A percentile compares a stretch with the other conserved stretches of the same genome.
Evolutionary conservation across 2,797 vertebrate genomes (phyloP).

Genomic region (Rhadinocentrus ornatus): DNA sequence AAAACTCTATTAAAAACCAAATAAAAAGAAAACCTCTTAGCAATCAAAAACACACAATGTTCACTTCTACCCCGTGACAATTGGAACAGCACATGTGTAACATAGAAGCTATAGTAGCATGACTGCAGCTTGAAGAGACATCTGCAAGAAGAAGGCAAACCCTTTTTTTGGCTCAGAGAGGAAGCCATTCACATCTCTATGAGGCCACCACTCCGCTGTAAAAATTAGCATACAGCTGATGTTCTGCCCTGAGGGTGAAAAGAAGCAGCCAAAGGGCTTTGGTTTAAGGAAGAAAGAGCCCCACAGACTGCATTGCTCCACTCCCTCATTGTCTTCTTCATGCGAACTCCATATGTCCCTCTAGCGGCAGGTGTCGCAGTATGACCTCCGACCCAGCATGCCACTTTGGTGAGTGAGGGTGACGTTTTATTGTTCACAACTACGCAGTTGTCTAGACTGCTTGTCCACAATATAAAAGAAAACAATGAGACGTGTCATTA

Average conservation of each 20-base stretch:
- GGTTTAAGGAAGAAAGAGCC: constrained; percentile 51
- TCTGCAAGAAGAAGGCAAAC: constrained; percentile 42
- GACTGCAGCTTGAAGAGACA: constrained; percentile 34
- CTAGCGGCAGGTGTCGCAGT: constrained; percentile 80
- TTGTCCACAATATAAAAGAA: constrained; percentile 40
- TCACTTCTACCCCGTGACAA: too few relatives aligned
- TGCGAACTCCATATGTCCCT: constrained; percentile 76
- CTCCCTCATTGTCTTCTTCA: constrained; percentile 68
- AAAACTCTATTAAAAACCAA: too few relatives aligned
- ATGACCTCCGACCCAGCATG: constrained; percentile 72
- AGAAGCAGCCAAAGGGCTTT: constrained; percentile 61
- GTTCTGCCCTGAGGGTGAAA: constrained; percentile 63
- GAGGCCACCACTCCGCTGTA: constrained; percentile 28
- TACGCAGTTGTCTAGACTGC: constrained; percentile 73
- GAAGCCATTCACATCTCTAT: constrained; percentile 31
- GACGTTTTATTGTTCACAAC: constrained; percentile 62
- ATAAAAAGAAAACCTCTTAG: too few relatives aligned
- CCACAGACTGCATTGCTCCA: constrained; percentile 67
- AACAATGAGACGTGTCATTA: constrained; percentile 45
- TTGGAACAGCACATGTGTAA: constrained; percentile 3
- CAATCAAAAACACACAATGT: too few relatives aligned
- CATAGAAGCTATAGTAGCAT: constrained; percentile 23
- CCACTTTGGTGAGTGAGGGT: constrained; percentile 58
- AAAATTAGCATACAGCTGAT: constrained; percentile 86
- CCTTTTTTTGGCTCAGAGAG: constrained; percentile 37